Evolutionary conservation across 1,140 invertebrate genomes (phyloP), one percentile per base, ranked within the genome.

Genomic region (Cheumatopsyche charites): DNA sequence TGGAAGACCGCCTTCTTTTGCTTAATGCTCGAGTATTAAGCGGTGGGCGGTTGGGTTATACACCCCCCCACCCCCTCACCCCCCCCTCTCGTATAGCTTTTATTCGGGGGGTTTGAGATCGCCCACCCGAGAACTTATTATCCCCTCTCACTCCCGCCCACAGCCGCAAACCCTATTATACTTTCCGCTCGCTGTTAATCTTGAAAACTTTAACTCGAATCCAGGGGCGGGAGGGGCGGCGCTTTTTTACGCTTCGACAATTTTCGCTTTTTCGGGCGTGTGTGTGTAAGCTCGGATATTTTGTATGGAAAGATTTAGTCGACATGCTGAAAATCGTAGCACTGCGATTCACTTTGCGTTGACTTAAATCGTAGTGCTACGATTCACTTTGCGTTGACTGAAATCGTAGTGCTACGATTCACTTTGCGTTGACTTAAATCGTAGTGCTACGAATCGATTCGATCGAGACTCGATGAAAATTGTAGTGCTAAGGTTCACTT

Each of bases 181-280:
- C 74, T 73, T 75, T 73, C 71, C 71, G 70, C 70, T 72, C 62
- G 71, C 67, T 75, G 74, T 75, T 75, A 75, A 75, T 75, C 74
- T 75, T 70, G 70, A 70, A 73, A 75, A 72, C 74, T 73, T 75
- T 70, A 73, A 75, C 67, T 70, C 29, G 36, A 43, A 23, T 52
- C 19, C 69, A 68, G 25, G 43, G 63, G 36, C 69, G 65, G 49
- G 55, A 23, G 55, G 49, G 55, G 55, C 12, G 55, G 55, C 55
- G 21, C 62, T 63, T 63, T 63, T 63, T 63, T 63, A 23, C 62
- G 19, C 62, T 63, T 58, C 55, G 23, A 23, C 55, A 58, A 58
- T 58, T 58, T 58, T 52, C n/a, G 23, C 12, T 25, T 58, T 58
- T 36, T 36, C 9, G 29, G 3, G 29, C 9, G 29, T 36, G 3